Conservation (phyloP, 2,797 vertebrate species). For the Eptatretus atami region DNA sequence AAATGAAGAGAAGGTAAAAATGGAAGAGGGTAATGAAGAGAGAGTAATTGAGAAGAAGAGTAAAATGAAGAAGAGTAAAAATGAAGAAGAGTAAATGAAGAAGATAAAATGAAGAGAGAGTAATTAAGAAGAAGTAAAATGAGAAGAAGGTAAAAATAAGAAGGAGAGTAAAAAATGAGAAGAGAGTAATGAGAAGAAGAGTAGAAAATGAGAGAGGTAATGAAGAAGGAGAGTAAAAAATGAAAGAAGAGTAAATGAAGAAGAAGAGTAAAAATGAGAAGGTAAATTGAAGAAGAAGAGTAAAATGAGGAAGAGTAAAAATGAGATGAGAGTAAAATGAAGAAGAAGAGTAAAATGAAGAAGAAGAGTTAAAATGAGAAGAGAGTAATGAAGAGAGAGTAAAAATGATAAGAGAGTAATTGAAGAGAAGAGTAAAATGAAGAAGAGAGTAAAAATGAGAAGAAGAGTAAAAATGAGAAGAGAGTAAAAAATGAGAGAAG, state of each 20-base stretch:
- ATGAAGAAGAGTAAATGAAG: neutral
- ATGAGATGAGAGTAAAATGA: no score
- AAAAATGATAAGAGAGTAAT: no score
- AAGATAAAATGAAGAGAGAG: neutral
- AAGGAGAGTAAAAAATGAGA: neutral
- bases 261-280: neutral
- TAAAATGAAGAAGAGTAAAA: neutral
- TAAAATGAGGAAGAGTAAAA: no score
- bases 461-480: no score
- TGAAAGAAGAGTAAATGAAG: neutral
- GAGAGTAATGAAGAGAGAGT: no score
- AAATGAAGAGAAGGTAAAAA: neutral
- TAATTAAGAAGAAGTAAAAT: neutral
- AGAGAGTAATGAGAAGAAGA: no score
- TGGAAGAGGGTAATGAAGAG: neutral
- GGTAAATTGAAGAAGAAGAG: no score
- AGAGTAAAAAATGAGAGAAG: no score
- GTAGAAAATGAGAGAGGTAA: neutral
- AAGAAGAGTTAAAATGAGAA: no score
- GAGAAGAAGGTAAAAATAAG: neutral
- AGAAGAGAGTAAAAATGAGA: no score
- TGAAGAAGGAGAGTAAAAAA: neutral
- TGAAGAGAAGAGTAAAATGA: no score
- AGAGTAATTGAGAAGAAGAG: neutral
- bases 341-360: no score